Evolutionary conservation across 2,888 invertebrate genomes (phyloP).

Genomic region (Rhodophaea formosa): DNA sequence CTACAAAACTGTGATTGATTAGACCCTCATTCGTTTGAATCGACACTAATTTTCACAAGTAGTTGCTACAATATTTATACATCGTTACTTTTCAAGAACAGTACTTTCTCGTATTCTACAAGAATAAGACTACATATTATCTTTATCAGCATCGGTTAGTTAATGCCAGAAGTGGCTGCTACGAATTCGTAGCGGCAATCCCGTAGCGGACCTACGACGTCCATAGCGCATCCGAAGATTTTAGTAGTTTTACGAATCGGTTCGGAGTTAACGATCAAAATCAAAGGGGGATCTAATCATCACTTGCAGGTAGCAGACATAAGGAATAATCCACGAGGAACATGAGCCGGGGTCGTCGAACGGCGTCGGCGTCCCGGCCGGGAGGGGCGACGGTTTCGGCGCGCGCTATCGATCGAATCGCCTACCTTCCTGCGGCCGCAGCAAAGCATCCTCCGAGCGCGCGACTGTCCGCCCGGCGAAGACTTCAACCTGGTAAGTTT

Average conservation of each 20-base stretch:
- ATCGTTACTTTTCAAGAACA: not conserved
- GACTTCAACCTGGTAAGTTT: conserved; percentile 90
- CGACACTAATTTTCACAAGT: not conserved
- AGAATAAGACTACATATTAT: no score
- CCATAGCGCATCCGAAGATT: not conserved
- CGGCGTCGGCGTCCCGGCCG: conserved; percentile 74
- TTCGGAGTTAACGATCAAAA: not conserved
- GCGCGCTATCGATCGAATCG: conserved; percentile 76
- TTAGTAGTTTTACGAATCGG: not conserved
- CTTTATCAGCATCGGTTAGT: no score
- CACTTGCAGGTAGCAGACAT: conserved; percentile 25
- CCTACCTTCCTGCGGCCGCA: conserved; percentile 96
- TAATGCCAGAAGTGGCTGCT: not conserved
- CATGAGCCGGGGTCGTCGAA: conserved; percentile 75
- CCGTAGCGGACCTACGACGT: not conserved
- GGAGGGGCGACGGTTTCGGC: conserved; percentile 77
- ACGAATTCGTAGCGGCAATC: conserved; percentile 7
- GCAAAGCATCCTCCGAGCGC: conserved; percentile 96
- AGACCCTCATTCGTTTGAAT: not conserved
- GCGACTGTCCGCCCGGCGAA: conserved; percentile 83
- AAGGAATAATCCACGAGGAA: conserved; percentile 35
- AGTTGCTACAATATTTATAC: not conserved
- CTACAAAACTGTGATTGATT: not conserved
- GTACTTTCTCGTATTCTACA: no score
- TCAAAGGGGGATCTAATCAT: conserved; percentile 1